Conservation (phyloP, 2,888 invertebrate species). For the Netelia fuscicornis region DNA sequence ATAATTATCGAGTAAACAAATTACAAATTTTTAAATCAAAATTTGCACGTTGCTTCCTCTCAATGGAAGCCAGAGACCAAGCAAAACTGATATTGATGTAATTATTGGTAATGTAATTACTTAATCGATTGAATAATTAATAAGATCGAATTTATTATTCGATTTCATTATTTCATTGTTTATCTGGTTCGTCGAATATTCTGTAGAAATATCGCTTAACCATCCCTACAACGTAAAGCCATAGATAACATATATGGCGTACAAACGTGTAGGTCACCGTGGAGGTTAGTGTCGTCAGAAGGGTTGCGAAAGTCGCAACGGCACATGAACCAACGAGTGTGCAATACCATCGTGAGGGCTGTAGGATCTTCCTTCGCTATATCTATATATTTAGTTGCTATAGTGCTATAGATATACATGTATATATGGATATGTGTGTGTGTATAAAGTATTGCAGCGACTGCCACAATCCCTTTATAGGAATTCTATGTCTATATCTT, state of each 20-base stretch:
- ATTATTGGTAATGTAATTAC: too few species aligned
- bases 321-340: constrained; percentile 72
- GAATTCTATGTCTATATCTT: constrained; percentile 59
- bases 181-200: not conserved
- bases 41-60: too few species aligned
- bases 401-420: constrained; percentile 3
- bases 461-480: constrained; percentile 32
- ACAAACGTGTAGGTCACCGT: constrained; percentile 71
- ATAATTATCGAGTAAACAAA: too few species aligned
- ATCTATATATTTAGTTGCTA: constrained; percentile 41
- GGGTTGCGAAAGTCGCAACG: constrained; percentile 72
- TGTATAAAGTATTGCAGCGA: constrained; percentile 1
- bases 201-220: constrained; percentile 71
- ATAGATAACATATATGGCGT: constrained; percentile 71
- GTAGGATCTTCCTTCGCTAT: constrained; percentile 73
- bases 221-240: constrained; percentile 79
- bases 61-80: too few species aligned
- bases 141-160: too few species aligned
- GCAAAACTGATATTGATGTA: too few species aligned
- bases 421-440: not conserved
- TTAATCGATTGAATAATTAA: too few species aligned
- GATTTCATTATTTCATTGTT: constrained; percentile 22
- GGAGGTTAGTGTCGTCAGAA: constrained; percentile 70
- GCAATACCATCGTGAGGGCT: constrained; percentile 77
- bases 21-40: too few species aligned